Percentiles rank a stretch among this genome's conserved stretches.
Conservation (phyloP, 2,888 invertebrate species). For the Zootermopsis nevadensis region DNA sequence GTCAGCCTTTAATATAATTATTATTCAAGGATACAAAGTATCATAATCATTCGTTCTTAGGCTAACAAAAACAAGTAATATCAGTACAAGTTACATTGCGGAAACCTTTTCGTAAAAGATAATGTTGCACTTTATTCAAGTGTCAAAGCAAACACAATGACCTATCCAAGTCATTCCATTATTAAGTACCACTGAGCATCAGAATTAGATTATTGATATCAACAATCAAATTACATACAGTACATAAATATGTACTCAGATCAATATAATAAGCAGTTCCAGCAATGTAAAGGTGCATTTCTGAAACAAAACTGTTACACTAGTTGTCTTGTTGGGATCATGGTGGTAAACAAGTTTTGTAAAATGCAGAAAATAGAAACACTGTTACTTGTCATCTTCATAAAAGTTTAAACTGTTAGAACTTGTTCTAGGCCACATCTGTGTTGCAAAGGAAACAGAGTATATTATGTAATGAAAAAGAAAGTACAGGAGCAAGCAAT, state of each 20-base stretch:
- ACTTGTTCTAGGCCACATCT: no score
- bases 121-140: not conserved
- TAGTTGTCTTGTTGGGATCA: not conserved
- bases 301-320: not conserved
- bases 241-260: not conserved
- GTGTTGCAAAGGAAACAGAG: not conserved
- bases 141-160: not conserved
- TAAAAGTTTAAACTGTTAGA: no score
- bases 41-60: not conserved
- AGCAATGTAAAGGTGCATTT: not conserved
- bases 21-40: not conserved
- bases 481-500: not conserved
- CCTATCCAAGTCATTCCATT: not conserved
- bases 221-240: not conserved
- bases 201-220: not conserved
- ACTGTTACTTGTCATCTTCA: no score
- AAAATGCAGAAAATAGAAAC: no score
- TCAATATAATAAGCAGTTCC: slow-evolving; percentile 6
- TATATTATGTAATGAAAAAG: not conserved
- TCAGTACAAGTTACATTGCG: not conserved
- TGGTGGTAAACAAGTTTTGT: no score
- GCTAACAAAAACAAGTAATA: not conserved
- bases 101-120: not conserved
- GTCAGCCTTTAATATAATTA: slow-evolving; percentile 3
- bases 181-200: slow-evolving; percentile 13